Evolutionary conservation across 2,888 invertebrate species (phyloP).

Genomic region (Drosophila trichaetosa): DNA sequence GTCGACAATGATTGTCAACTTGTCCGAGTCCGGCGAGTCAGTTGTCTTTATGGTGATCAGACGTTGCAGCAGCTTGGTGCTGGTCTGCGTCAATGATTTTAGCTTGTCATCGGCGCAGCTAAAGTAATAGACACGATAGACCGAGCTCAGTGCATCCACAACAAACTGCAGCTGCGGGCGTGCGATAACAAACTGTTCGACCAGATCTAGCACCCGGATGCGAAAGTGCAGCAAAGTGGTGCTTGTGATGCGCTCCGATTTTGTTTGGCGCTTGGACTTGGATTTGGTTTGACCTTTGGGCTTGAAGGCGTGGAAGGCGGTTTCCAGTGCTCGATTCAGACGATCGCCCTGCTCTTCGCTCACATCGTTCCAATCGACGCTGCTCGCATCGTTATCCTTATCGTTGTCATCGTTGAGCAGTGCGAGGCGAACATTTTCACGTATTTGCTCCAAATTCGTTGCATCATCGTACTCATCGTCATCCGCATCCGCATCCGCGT

Average conservation of each 20-base stretch:
- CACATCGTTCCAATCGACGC: slow-evolving; percentile 73
- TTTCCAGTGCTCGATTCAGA: slow-evolving; percentile 60
- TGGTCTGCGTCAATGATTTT: slow-evolving; percentile 37
- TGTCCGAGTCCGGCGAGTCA: background rate
- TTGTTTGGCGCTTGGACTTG: slow-evolving; percentile 40
- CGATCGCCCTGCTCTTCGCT: slow-evolving; percentile 61
- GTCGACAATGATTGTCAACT: slow-evolving; percentile 25
- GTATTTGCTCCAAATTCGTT: slow-evolving; percentile 41
- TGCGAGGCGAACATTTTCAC: slow-evolving; percentile 64
- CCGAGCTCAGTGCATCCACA: slow-evolving; percentile 36
- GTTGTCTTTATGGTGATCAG: slow-evolving; percentile 18
- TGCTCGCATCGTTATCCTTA: slow-evolving; percentile 53
- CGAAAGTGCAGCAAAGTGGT: slow-evolving; percentile 64
- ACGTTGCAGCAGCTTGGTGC: slow-evolving; percentile 45
- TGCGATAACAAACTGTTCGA: slow-evolving; percentile 40
- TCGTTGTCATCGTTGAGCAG: slow-evolving; percentile 23
- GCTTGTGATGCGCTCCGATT: slow-evolving; percentile 53
- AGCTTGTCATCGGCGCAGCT: slow-evolving; percentile 17
- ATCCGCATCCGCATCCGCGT: slow-evolving; percentile 1
- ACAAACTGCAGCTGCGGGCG: slow-evolving; percentile 39
- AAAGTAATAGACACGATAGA: slow-evolving; percentile 29
- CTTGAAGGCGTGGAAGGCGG: slow-evolving; percentile 49
- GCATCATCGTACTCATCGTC: slow-evolving; percentile 17
- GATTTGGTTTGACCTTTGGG: slow-evolving; percentile 12
- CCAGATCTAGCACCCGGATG: slow-evolving; percentile 53